Evolutionary conservation across 2,113 vertebrate species (phyloP), one percentile per base, ranked within the genome.

Genomic region (Rhabdomys dilectus): DNA sequence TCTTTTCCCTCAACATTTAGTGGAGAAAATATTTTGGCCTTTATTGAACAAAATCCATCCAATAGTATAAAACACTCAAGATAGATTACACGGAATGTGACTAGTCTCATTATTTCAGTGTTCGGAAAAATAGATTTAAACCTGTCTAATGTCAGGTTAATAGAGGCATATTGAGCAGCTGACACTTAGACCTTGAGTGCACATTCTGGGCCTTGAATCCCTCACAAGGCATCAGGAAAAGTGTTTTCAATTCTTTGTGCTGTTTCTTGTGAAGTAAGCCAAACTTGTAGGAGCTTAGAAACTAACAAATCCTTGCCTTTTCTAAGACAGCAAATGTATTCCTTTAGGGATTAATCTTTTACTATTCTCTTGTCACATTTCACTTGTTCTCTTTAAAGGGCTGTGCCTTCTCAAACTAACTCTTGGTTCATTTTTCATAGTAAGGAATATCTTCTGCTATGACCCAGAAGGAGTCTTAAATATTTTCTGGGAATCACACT

Each of bases 21-120:
- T 19, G 75, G 22, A 85, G 21, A 88, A 91, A 95, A 48, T 26
- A 3, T 70, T 73, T 92, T 86, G 64, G 24, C 2, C 36, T 56
- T 36, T 94, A 72, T 81, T 91, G 91, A 91, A 91, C 86, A 94
- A 91, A 93, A 95, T 45, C 4, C 7, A 64, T 75, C 95, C 26
- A 51, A 22, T 53, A 48, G 53, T 87, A 31, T 70, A 15, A 6
- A 82, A 60, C 22, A 82, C 81, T 91, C 21, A 62, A n/a, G 21
- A 68, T 36, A 51, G 10, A 75, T 53, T 88, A 66, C 36, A 78
- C 81, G 92, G 78, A 97, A 77, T 51, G 56, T 93, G 48, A 77
- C 53, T 56, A 39, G 80, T 26, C 12, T 87, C 66, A 85, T 91
- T 96, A 91, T 92, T 91, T 91, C 39, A 42, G 3, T 24, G 78